These are phyloP conservation scores for Centropristis striata DNA, from an alignment of 2,113 vertebrate genomes.

Conservation along the genomic window DNA sequence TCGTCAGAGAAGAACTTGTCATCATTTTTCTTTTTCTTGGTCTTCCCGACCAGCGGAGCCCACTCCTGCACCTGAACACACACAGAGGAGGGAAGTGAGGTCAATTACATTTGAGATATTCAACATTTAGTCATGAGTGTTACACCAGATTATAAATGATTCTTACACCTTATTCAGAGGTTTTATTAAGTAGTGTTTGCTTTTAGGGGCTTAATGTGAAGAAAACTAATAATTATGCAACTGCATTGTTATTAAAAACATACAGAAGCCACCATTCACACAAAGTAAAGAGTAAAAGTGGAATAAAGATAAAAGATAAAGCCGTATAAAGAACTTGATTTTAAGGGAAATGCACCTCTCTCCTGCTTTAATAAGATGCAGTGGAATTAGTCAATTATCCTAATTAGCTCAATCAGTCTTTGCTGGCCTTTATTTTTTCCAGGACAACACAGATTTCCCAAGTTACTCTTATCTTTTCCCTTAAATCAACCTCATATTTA, in stretches of 20 bases:
- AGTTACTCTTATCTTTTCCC: background rate
- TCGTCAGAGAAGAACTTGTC: constrained; percentile 95
- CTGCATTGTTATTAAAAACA: background rate
- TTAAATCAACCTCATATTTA: background rate
- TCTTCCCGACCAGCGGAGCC: constrained; percentile 83
- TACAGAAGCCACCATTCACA: background rate
- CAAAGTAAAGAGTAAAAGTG: background rate
- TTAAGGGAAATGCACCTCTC: background rate
- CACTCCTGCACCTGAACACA: constrained; percentile 88
- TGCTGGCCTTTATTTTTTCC: background rate
- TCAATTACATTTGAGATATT: too few species aligned
- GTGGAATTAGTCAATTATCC: background rate
- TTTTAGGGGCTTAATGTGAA: background rate
- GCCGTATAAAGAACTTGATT: background rate
- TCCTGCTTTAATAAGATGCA: background rate
- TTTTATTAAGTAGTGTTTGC: background rate
- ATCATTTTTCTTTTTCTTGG: constrained; percentile 85
- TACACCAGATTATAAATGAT: too few species aligned
- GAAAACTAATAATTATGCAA: background rate
- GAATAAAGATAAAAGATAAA: too few species aligned
- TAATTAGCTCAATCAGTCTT: background rate
- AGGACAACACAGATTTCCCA: constrained; percentile 6
- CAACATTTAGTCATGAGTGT: too few species aligned
- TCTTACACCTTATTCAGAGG: too few species aligned
- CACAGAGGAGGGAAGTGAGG: background rate